Base-by-base conservation (phyloP, 2,113 vertebrate species). In the Brachirus orientalis region DNA sequence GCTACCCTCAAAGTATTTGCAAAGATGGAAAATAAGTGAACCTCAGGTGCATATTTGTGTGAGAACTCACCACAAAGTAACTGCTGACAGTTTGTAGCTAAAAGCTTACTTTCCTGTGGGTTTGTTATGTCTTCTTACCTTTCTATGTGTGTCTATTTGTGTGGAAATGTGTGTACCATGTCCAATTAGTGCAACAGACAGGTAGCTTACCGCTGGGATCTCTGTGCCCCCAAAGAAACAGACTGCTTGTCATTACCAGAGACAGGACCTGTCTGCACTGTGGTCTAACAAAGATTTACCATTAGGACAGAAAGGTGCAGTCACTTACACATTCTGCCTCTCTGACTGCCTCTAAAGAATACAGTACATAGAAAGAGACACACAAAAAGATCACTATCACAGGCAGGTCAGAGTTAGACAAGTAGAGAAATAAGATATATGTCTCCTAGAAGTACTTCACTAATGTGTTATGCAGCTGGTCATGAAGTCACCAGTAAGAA, bases 131-230 rank as follows among this genome's bases (percentile, higher is more conserved):
- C 54, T 62, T 10, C 60, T 78, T 71, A 70, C 55, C 46, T 60
- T 6, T 72, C 4, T 70, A n/a, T 56, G 16, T 62, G 62, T 69
- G 19, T 57, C 20, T 65, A 5, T 57, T 38, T 8, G 2, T 44
- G 41, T 52, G 45, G 65, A 28, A 28, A 12, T 80, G 58, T 72
- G n/a, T 9, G 43, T 55, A 72, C 64, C 66, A 8, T 72, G 57
- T 78, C 82, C 78, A 82, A 78, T 83, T 84, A 82, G 51, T 67
- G 77, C 58, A 81, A n/a, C 19, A 57, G 74, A 68, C 70, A 48
- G 74, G 52, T 75, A 78, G 64, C 59, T 61, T 47, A 77, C 69
- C 75, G 59, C 65, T 69, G 70, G 63, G 45, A 55, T 77, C 59
- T 63, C 55, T 74, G 53, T 55, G 48, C 20, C 47, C 58, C 63